Percentiles rank a stretch among this genome's conserved stretches.
phyloP scores from a whole-genome alignment of 2,797 vertebrate genomes.

The Microctenopoma stevenorrisi region DNA sequence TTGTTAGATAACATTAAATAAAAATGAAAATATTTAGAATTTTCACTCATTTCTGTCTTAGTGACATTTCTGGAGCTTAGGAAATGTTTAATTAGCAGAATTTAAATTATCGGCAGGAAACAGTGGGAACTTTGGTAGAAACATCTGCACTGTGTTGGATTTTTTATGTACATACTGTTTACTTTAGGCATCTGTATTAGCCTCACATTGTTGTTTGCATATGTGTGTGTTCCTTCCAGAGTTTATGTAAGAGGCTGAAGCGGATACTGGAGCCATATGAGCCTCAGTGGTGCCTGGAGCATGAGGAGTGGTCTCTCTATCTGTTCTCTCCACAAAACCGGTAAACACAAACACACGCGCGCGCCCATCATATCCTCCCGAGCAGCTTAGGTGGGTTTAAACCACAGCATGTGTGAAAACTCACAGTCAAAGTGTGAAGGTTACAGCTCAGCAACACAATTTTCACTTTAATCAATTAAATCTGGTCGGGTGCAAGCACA shows the following conservation, averaged over 20 bases:
- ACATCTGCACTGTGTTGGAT: slow-evolving; percentile 1
- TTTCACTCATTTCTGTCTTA: slow-evolving; percentile 25
- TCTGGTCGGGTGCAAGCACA: slow-evolving; percentile 5
- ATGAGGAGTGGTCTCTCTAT: slow-evolving; percentile 95
- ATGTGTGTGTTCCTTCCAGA: slow-evolving; percentile 77
- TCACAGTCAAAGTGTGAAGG: slow-evolving; percentile 56
- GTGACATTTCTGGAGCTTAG: slow-evolving; percentile 16
- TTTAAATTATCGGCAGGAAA: slow-evolving; percentile 27
- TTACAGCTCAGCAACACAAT: slow-evolving; percentile 14
- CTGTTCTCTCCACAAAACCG: slow-evolving; percentile 92
- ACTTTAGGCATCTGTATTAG: no score
- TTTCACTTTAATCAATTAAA: slow-evolving; percentile 57
- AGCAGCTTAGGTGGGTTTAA: slow-evolving; percentile 28
- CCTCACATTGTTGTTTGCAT: background rate
- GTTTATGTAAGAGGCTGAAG: slow-evolving; percentile 89
- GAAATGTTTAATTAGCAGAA: slow-evolving; percentile 49
- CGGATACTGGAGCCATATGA: slow-evolving; percentile 91
- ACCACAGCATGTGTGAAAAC: slow-evolving; percentile 37
- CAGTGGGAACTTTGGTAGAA: slow-evolving; percentile 12
- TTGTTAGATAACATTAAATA: slow-evolving; percentile 15
- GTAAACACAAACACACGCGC: slow-evolving; percentile 67
- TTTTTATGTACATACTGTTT: no score
- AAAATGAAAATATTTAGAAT: slow-evolving; percentile 1
- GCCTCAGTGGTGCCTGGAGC: slow-evolving; percentile 93
- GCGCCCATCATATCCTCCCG: slow-evolving; percentile 27